Conservation (phyloP, 2,797 vertebrate species). For the Squalus acanthias region DNA sequence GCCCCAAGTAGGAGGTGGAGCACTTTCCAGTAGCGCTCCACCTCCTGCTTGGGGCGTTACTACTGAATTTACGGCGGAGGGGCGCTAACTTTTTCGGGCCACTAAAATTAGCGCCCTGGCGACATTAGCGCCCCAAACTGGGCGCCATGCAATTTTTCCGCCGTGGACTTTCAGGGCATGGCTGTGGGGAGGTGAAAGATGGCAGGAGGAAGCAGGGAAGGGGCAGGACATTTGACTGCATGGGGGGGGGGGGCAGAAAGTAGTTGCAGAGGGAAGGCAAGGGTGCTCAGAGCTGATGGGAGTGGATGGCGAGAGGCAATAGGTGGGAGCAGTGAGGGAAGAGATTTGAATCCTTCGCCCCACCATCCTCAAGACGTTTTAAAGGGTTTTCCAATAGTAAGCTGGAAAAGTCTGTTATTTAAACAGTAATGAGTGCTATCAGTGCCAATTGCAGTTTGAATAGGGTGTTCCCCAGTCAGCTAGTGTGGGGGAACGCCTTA, state of each 20-base stretch:
- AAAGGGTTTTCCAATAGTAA: not conserved
- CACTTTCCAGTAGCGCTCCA: too few species aligned
- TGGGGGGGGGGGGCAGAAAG: not conserved
- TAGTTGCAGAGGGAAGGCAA: not conserved
- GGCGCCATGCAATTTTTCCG: too few species aligned
- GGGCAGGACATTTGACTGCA: not conserved
- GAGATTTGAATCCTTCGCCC: not conserved
- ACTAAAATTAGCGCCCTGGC: too few species aligned
- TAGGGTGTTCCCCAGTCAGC: not conserved
- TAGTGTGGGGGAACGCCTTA: not conserved
- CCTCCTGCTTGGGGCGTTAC: too few species aligned
- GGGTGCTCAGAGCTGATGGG: not conserved
- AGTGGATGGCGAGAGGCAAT: not conserved
- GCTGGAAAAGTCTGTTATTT: not conserved
- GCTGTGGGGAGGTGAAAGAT: not conserved
- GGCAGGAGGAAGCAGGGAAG: not conserved
- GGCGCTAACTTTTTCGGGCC: too few species aligned
- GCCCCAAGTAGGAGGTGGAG: too few species aligned
- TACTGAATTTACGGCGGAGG: too few species aligned
- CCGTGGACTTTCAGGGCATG: not conserved
- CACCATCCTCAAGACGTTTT: not conserved
- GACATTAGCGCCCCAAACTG: too few species aligned
- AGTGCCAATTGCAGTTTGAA: not conserved
- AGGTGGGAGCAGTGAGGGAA: not conserved
- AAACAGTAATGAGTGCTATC: not conserved